phyloP scores from a whole-genome alignment of 2,888 invertebrate genomes.

The Rhyacophila evoluta region DNA sequence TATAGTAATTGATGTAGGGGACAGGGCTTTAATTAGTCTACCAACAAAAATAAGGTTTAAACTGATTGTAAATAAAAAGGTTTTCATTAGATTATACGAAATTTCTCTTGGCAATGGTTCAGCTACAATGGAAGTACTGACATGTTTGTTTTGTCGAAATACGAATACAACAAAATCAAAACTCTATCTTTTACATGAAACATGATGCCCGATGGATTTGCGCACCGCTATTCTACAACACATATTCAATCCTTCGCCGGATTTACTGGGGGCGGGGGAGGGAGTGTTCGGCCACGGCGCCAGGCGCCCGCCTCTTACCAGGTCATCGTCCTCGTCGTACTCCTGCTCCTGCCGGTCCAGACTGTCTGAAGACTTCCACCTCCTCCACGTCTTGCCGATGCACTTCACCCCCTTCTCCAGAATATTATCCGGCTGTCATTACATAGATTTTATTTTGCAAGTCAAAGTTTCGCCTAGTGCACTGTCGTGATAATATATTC shows the following conservation, averaged over 20 bases:
- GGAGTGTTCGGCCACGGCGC: background rate
- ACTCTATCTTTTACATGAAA: background rate
- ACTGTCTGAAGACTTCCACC: constrained; percentile 66
- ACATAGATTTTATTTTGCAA: no score
- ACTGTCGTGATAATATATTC: no score
- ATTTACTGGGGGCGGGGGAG: background rate
- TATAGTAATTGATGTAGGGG: no score
- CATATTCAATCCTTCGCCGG: background rate
- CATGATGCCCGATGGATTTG: no score
- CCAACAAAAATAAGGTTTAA: no score
- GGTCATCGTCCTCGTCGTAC: constrained; percentile 77
- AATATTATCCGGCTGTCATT: constrained; percentile 70
- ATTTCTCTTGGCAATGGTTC: no score
- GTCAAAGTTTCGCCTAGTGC: no score
- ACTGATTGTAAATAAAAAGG: no score
- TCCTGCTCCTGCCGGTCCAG: constrained; percentile 72
- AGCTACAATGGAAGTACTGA: no score
- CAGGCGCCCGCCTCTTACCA: constrained; percentile 71
- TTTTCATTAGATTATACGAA: no score
- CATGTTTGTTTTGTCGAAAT: no score
- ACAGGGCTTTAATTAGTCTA: no score
- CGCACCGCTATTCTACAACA: background rate
- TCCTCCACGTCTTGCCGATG: constrained; percentile 69
- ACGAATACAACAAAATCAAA: background rate
- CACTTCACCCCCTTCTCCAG: constrained; percentile 71